Evolutionary conservation across 2,888 invertebrate genomes (phyloP).

Genomic region (Muscina levida): DNA sequence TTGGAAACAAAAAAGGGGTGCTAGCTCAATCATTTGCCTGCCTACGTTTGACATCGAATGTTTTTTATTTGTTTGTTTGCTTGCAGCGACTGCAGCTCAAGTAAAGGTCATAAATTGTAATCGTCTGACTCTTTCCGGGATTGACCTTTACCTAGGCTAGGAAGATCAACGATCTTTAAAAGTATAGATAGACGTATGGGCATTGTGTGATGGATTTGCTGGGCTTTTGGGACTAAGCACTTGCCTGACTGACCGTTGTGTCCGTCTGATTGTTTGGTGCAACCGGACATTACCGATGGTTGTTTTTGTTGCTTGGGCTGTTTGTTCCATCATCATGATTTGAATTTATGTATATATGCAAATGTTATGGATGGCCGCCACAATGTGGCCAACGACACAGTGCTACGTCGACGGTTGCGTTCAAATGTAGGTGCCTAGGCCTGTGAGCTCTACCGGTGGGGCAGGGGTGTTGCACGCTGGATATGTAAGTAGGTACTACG

Average conservation of each 20-base stretch:
- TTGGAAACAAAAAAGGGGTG: conserved; percentile 19
- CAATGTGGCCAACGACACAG: too few relatives aligned
- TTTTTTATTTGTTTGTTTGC: not conserved
- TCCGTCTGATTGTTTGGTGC: not conserved
- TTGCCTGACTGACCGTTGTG: not conserved
- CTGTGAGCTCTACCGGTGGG: too few relatives aligned
- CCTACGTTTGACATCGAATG: not conserved
- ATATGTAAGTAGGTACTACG: conserved; percentile 18
- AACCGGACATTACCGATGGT: conserved; percentile 32
- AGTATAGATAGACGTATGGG: not conserved
- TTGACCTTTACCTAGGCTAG: conserved; percentile 31
- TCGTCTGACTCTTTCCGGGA: not conserved
- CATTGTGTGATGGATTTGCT: not conserved
- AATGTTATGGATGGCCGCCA: not conserved
- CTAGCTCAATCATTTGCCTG: too few relatives aligned
- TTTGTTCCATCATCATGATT: not conserved
- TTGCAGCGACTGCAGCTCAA: not conserved
- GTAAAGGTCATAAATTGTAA: conserved; percentile 33
- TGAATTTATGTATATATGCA: conserved; percentile 37
- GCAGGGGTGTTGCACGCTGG: not conserved
- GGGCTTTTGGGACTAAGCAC: conserved; percentile 3
- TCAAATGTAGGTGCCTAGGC: too few relatives aligned
- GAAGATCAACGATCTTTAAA: conserved; percentile 43
- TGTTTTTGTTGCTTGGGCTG: too few relatives aligned
- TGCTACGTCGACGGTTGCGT: not conserved